Evolutionary conservation across 2,113 vertebrate species (phyloP), one percentile per base, ranked within the genome.

Genomic region (Dascyllus trimaculatus): DNA sequence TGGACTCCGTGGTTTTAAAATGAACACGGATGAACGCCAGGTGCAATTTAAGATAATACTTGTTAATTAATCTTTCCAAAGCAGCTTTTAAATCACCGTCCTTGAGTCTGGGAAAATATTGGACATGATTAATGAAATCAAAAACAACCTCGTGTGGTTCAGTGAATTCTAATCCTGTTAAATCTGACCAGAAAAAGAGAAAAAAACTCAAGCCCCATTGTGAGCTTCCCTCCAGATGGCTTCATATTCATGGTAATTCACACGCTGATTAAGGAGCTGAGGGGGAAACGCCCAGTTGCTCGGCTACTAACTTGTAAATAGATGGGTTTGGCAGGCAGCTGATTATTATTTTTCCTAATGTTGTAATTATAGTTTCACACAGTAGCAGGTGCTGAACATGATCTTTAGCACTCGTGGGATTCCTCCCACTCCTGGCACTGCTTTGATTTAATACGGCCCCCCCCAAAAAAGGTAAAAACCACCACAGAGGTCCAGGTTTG

Each of bases 191-290:
- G 49, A 51, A 80, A 74, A 51, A 4, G 24, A 14, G 0, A 9
- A 25, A 0, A 18, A 45, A 43, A 40, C 38, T 56, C 4, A 0
- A 15, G 24, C 26, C 4, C 0, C 3, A 1, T 67, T 64, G 0
- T 56, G 8, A 67, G 19, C 11, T 40, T 51, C 13, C 19, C 25
- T n/a, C 11, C 35, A 53, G 52, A 35, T 13, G 21, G 21, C 43
- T 56, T 78, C 38, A 32, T 72, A 46, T 73, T 84, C 53, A 75
- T 81, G 80, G 51, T 77, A 56, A 83, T 81, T 71, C 26, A 35
- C 48, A 38, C 22, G 21, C 17, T 82, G 77, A 48, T 84, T 40
- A 65, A 59, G 65, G 26, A 54, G 68, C 56, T 69, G 24, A 48
- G 25, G n/a, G 14, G 60, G 21, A 83, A 71, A 70, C 17, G 7